A percentile compares a stretch with the other conserved stretches of the same genome.
Evolutionary conservation across 2,888 invertebrate species (phyloP).

Genomic region (Ypsolopha sequella): DNA sequence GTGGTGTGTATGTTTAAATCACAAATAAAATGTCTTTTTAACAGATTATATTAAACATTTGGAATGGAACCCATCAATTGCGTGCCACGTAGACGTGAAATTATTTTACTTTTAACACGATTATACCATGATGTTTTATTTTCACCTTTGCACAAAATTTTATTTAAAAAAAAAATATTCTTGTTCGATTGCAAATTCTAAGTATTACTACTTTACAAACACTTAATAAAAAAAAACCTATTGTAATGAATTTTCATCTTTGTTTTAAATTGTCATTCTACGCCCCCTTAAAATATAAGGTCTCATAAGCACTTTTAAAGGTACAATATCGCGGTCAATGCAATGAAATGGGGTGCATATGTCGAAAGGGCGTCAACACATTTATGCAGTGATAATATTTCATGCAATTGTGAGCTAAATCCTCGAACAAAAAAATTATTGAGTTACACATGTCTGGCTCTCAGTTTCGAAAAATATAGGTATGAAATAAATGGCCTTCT

Average conservation of each 20-base stretch:
- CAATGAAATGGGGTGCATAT: slow-evolving; percentile 35
- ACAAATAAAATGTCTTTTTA: not conserved
- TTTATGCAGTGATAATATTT: slow-evolving; percentile 47
- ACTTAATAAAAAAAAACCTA: slow-evolving; percentile 5
- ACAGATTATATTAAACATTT: too few relatives aligned
- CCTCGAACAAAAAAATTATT: slow-evolving; percentile 44
- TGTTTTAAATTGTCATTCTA: too few relatives aligned
- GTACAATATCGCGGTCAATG: slow-evolving; percentile 9
- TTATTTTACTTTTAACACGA: too few relatives aligned
- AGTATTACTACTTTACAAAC: not conserved
- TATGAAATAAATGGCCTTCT: slow-evolving; percentile 48
- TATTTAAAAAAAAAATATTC: not conserved
- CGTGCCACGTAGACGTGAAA: too few relatives aligned
- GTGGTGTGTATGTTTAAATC: not conserved
- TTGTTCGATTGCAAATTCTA: not conserved
- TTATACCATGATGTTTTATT: not conserved
- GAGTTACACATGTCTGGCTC: slow-evolving; percentile 32
- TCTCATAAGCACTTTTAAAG: slow-evolving; percentile 7
- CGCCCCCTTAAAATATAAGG: not conserved
- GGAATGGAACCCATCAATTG: too few relatives aligned
- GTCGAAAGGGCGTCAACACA: slow-evolving; percentile 16
- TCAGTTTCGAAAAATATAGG: slow-evolving; percentile 51
- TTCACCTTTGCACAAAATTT: not conserved
- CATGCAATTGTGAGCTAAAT: slow-evolving; percentile 53
- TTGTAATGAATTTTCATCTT: not conserved